Evolutionary conservation across 2,113 vertebrate species (phyloP), one percentile per base, ranked within the genome.

Genomic region (Tragelaphus strepsiceros): DNA sequence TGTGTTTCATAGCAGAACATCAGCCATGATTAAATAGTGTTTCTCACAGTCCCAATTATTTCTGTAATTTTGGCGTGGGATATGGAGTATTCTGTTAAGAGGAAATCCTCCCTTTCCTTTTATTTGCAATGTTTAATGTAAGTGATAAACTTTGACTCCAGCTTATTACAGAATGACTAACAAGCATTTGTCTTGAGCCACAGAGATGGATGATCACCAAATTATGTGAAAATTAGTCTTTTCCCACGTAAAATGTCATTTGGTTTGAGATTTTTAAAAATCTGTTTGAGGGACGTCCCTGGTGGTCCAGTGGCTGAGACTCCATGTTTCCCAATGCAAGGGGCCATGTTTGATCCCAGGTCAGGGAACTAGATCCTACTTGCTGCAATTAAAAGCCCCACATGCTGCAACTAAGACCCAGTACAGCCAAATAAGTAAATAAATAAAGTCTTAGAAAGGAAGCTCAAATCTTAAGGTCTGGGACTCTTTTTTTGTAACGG

Each of bases 171-270:
- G 15, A 77, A 28, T 1, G 3, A 35, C 53, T 90, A 58, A 13
- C 54, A 49, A 53, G n/a, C 82, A 56, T 88, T 61, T 35, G 13
- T 89, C 24, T 19, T 39, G 94, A 97, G 85, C 77, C 80, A 77
- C 59, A 46, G 54, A 85, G 96, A 94, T 9, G 35, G 54, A 89
- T 97, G 88, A 82, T 62, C 96, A 95, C 94, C 14, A 15, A 61
- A 77, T 28, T 82, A 22, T 74, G 96, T 83, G 95, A 97, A 97
- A 97, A 97, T 96, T 61, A 58, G 30, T 98, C 98, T 97, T 99
- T 98, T 98, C 97, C 96, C 97, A 96, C 53, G 96, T 98, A 93
- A 96, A 96, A 88, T 94, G 96, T 93, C 10, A 88, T 96, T 94
- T 90, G 3, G 32, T 95, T 97, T 86, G 90, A 97, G 46, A 94